These are phyloP conservation scores for Xylocopa sonorina DNA, from an alignment of 1,140 invertebrate genomes.

Conservation along the genomic window DNA sequence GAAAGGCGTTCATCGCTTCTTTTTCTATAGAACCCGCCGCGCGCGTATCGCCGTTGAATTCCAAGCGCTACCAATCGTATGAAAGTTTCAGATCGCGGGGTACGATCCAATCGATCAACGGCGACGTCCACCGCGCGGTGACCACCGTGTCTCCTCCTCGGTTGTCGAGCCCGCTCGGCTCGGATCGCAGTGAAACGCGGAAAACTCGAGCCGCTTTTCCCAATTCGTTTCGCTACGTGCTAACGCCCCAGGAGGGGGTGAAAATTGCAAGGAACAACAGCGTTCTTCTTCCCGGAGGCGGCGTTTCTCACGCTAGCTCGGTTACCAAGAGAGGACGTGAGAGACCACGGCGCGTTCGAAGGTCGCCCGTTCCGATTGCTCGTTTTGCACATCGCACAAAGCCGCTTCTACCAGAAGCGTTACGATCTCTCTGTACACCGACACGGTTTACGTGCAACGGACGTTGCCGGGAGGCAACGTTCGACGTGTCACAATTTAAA, in stretches of 20 bases:
- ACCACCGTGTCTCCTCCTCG: too few species aligned
- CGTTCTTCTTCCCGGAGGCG: not conserved
- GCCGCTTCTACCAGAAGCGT: not conserved
- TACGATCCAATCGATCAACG: too few species aligned
- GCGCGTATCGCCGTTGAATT: not conserved
- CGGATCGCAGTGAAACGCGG: too few species aligned
- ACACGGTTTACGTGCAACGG: not conserved
- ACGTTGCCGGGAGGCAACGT: not conserved
- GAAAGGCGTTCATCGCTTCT: not conserved
- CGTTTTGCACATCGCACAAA: slow-evolving; percentile 32
- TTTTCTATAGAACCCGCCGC: too few species aligned
- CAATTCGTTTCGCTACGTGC: not conserved
- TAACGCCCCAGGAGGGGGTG: not conserved
- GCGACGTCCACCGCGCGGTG: too few species aligned
- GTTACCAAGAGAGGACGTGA: slow-evolving; percentile 31
- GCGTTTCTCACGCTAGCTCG: slow-evolving; percentile 30
- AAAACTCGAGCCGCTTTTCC: not conserved
- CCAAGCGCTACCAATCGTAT: too few species aligned
- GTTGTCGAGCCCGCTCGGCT: too few species aligned
- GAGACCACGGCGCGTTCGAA: slow-evolving; percentile 25
- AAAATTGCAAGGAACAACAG: not conserved
- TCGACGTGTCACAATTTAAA: not conserved
- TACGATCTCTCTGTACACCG: not conserved
- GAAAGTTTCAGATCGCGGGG: too few species aligned
- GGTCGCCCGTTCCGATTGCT: slow-evolving; percentile 22